phyloP scores from a whole-genome alignment of 2,113 vertebrate species.

The Baryphthengus martii region DNA sequence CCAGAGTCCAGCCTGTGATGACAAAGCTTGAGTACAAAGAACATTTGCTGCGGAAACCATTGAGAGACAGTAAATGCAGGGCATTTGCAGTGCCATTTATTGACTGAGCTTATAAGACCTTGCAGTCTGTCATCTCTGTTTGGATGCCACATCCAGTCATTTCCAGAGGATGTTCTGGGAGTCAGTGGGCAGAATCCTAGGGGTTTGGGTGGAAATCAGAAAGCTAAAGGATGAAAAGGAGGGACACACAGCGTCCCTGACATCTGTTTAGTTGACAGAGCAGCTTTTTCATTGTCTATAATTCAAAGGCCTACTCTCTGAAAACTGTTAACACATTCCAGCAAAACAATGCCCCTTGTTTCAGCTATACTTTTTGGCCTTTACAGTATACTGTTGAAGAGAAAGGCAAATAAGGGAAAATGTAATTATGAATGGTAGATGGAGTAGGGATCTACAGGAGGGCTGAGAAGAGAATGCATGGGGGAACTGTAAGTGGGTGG shows the following conservation, averaged over 20 bases:
- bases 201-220: not conserved
- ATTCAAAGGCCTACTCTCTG: not conserved
- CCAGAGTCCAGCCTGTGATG: not conserved
- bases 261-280: not conserved
- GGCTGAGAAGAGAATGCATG: not conserved
- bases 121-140: not conserved
- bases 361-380: not conserved
- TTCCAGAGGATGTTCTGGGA: not conserved
- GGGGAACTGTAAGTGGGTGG: fast-evolving
- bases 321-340: slow-evolving; percentile 13
- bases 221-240: not conserved
- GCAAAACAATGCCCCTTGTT: not conserved
- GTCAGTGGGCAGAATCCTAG: not conserved
- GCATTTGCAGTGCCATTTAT: not conserved
- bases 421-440: not conserved
- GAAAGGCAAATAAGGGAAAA: not conserved
- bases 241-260: not conserved
- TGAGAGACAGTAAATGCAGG: not conserved
- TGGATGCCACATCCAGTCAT: not conserved
- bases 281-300: not conserved
- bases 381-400: not conserved
- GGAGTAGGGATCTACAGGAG: not conserved
- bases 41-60: not conserved
- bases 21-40: not conserved
- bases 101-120: not conserved